Evolutionary conservation across 2,113 vertebrate genomes (phyloP).

Genomic region (Ivindomyrus marchei): DNA sequence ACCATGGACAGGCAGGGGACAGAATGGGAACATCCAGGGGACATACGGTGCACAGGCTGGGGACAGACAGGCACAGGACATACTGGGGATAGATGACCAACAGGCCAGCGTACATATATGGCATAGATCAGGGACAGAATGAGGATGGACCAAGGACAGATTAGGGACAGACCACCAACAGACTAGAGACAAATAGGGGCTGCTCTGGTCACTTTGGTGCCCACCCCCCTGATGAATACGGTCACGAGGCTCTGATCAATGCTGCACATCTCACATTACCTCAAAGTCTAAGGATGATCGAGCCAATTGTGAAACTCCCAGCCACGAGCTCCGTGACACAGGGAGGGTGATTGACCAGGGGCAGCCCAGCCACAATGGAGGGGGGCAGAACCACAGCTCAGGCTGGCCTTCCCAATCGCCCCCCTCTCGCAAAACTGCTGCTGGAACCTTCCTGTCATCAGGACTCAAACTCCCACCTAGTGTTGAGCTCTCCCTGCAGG

Average conservation of each 20-base stretch:
- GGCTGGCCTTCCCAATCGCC: not conserved
- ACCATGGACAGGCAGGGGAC: not conserved
- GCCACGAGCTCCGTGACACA: not conserved
- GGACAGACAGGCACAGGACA: conserved; percentile 38
- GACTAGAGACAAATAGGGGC: not conserved
- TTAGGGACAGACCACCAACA: not conserved
- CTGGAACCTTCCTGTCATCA: not conserved
- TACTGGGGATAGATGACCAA: not conserved
- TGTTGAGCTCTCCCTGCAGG: not conserved
- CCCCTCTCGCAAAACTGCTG: not conserved
- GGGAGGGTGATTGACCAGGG: not conserved
- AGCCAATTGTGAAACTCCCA: not conserved
- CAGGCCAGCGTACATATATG: not conserved
- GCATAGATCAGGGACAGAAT: not conserved
- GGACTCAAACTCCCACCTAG: not conserved
- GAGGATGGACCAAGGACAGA: conserved; percentile 31
- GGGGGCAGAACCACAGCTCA: not conserved
- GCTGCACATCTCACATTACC: not conserved
- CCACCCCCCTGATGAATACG: not conserved
- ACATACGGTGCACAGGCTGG: conserved; percentile 13
- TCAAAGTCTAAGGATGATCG: not conserved
- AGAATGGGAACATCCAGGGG: not conserved
- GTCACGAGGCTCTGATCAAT: not conserved
- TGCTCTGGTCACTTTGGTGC: not conserved
- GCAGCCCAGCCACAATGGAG: not conserved